Percentiles rank a stretch among this genome's conserved stretches.
Evolutionary conservation across 2,888 invertebrate genomes (phyloP).

Genomic region (Pheosia tremula): DNA sequence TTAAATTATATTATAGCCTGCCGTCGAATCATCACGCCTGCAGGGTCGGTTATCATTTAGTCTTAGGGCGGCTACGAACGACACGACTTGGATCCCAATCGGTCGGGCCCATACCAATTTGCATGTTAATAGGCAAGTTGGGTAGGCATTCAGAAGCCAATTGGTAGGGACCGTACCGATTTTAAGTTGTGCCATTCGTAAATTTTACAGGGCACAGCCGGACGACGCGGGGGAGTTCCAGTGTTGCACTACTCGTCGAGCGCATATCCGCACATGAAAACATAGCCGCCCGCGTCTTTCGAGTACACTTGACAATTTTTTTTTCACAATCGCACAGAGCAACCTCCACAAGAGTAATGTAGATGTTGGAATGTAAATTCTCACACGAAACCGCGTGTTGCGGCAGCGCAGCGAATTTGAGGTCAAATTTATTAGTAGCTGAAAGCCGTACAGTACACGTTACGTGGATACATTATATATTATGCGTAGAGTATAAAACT

Average conservation of each 20-base stretch:
- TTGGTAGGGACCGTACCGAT: too few relatives aligned
- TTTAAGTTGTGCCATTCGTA: too few relatives aligned
- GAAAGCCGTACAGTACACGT: background rate
- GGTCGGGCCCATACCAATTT: too few relatives aligned
- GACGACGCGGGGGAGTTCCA: background rate
- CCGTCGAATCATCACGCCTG: slow-evolving; percentile 22
- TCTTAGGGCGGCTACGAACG: background rate
- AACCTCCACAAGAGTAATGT: background rate
- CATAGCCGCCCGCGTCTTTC: background rate
- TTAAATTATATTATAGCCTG: slow-evolving; percentile 16
- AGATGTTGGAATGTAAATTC: background rate
- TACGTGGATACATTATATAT: background rate
- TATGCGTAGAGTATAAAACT: background rate
- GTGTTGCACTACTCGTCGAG: background rate
- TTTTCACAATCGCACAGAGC: background rate
- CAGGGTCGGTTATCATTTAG: slow-evolving; percentile 21
- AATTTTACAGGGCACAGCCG: background rate
- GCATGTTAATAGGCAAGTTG: background rate
- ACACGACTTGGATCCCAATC: too few relatives aligned
- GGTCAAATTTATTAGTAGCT: slow-evolving; percentile 2
- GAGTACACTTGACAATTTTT: background rate
- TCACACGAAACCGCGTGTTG: slow-evolving; percentile 1
- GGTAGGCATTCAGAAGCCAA: background rate
- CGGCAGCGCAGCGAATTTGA: background rate
- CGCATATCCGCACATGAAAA: background rate